Evolutionary conservation across 2,113 vertebrate genomes (phyloP).

Genomic region (Crypturellus undulatus): DNA sequence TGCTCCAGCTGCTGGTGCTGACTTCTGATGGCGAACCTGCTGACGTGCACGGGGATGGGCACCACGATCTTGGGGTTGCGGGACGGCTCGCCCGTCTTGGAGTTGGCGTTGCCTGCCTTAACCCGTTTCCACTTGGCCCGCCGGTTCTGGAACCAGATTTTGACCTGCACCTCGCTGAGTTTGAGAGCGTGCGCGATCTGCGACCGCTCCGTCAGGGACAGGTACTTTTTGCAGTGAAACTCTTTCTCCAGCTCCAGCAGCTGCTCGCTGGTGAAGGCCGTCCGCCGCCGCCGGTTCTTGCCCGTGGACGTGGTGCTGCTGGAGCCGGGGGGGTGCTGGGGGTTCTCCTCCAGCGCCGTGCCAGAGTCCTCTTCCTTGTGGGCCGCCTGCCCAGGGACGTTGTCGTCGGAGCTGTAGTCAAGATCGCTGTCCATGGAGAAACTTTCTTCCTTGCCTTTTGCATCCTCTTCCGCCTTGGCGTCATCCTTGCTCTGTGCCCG

Average conservation of each 20-base stretch:
- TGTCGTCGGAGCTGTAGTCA: constrained; percentile 98
- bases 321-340: constrained; percentile 70
- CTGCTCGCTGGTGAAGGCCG: constrained; percentile 98
- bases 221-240: constrained; percentile 99
- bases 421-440: constrained; percentile 98
- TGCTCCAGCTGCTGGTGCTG: constrained; percentile 99
- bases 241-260: constrained; percentile 98
- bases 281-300: constrained; percentile 93
- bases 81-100: constrained; percentile 95
- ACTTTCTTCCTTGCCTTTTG: constrained; percentile 89
- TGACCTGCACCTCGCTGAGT: constrained; percentile 98
- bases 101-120: constrained; percentile 97
- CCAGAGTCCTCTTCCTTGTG: constrained; percentile 89
- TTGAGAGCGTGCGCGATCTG: constrained; percentile 98
- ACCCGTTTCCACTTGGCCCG: constrained; percentile 99
- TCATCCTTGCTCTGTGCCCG: constrained; percentile 87
- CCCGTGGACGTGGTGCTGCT: constrained; percentile 82
- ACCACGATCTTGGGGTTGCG: constrained; percentile 98
- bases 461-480: constrained; percentile 86
- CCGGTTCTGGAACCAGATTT: constrained; percentile 99
- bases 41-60: constrained; percentile 98
- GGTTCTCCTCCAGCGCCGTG: constrained; percentile 81
- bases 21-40: constrained; percentile 96
- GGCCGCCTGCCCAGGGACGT: constrained; percentile 80
- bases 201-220: constrained; percentile 95